Evolutionary conservation across 2,113 vertebrate species (phyloP).

Genomic region (Plecotus auritus): DNA sequence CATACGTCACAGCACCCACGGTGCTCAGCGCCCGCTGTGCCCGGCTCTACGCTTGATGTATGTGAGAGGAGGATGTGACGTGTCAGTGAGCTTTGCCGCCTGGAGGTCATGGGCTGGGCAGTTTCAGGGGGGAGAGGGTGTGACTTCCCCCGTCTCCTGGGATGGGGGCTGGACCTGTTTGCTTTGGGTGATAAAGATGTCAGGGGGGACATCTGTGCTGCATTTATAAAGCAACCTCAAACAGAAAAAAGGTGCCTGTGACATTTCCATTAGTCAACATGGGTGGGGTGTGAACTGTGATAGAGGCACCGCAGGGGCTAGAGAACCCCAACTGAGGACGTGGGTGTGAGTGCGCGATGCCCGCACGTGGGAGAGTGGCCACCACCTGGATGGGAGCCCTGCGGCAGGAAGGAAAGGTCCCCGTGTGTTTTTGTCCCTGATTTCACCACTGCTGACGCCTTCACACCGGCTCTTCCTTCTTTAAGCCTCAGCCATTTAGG

Average conservation of each 20-base stretch:
- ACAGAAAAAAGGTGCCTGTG: not conserved
- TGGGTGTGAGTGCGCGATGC: not conserved
- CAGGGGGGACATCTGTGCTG: not conserved
- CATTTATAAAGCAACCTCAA: not conserved
- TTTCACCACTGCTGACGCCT: not conserved
- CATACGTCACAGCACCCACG: not conserved
- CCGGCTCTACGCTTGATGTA: fast-evolving
- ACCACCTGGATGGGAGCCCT: not conserved
- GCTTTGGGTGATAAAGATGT: not conserved
- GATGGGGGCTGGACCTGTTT: not conserved
- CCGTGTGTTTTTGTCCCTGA: not conserved
- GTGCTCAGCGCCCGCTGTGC: not conserved
- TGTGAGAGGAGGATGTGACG: too few species aligned
- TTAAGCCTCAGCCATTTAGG: not conserved
- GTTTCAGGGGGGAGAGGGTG: not conserved
- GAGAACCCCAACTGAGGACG: not conserved
- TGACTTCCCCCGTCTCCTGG: not conserved
- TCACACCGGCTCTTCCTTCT: not conserved
- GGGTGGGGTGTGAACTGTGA: not conserved
- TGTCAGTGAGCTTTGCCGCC: not conserved
- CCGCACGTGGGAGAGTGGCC: not conserved
- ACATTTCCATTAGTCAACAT: not conserved
- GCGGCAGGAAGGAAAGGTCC: not conserved
- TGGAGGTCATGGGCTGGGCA: not conserved
- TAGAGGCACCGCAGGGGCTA: not conserved